Conservation (phyloP, 2,888 invertebrate genomes). For the Drosophila kambysellisi region DNA sequence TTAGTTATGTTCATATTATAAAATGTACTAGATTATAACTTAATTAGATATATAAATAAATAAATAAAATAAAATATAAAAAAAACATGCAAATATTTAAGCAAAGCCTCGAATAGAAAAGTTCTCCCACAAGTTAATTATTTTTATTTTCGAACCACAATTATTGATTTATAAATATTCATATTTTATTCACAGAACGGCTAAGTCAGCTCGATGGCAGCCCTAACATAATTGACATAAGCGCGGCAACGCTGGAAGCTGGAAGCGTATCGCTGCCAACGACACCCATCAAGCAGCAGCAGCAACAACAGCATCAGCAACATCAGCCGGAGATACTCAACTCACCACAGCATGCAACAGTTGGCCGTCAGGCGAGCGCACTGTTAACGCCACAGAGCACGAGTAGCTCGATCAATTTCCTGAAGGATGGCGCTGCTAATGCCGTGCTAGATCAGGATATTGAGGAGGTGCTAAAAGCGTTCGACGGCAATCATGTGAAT, state of each 20-base stretch:
- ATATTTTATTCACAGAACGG: constrained; percentile 69
- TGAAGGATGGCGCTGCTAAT: constrained; percentile 83
- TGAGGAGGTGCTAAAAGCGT: constrained; percentile 91
- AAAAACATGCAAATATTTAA: background rate
- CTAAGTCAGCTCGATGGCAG: constrained; percentile 83
- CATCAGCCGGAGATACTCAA: constrained; percentile 42
- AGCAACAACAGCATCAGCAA: constrained; percentile 35
- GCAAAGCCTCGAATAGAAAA: background rate
- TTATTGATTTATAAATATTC: constrained; percentile 1
- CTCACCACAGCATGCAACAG: constrained; percentile 43
- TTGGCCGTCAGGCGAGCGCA: constrained; percentile 50
- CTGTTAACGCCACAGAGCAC: constrained; percentile 78
- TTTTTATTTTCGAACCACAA: background rate
- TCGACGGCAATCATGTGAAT: constrained; percentile 86
- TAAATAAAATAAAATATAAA: no score
- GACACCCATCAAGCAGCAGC: constrained; percentile 23
- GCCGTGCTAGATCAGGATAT: constrained; percentile 89
- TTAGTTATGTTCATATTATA: no score
- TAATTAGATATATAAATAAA: no score
- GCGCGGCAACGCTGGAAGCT: constrained; percentile 19
- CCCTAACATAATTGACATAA: constrained; percentile 47
- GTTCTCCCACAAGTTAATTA: background rate
- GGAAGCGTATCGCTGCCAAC: constrained; percentile 30
- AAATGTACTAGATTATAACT: no score
- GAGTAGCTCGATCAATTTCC: constrained; percentile 63